phyloP scores from a whole-genome alignment of 1,140 invertebrate species.

The Agrypnia vestita region DNA sequence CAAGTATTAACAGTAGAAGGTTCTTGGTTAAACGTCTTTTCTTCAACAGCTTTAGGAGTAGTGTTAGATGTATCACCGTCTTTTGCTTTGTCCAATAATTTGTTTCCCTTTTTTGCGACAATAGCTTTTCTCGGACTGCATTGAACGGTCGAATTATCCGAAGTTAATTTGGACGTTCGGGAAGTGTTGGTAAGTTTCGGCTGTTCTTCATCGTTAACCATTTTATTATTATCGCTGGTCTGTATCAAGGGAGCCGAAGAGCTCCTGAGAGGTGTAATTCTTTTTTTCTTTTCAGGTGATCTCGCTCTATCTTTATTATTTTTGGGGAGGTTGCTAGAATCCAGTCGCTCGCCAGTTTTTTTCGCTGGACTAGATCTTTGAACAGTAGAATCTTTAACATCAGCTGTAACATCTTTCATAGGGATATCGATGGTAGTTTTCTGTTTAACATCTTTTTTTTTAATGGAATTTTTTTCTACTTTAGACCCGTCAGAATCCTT shows the following conservation, averaged over 20 bases:
- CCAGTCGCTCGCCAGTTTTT: conserved; percentile 4
- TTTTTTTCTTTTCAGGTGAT: conserved; percentile 56
- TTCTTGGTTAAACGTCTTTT: conserved; percentile 22
- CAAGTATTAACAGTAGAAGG: conserved; percentile 22
- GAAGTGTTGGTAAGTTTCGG: neutral
- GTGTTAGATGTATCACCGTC: conserved; percentile 21
- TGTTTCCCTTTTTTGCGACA: conserved; percentile 29
- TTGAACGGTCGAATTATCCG: conserved; percentile 38
- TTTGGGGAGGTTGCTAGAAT: neutral
- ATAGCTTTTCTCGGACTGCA: neutral
- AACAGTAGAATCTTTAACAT: neutral
- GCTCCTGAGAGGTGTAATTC: conserved; percentile 46
- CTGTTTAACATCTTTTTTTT: conserved; percentile 8
- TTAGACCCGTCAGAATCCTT: neutral
- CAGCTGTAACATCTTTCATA: neutral
- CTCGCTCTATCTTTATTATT: conserved; percentile 54
- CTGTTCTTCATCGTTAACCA: conserved; percentile 25
- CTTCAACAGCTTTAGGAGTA: neutral
- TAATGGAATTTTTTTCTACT: neutral
- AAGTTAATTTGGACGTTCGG: conserved; percentile 45
- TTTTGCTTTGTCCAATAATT: conserved; percentile 50
- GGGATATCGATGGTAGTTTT: neutral
- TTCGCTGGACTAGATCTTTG: neutral
- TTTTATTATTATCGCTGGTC: conserved; percentile 34
- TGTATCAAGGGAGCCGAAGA: conserved; percentile 58